Conservation (phyloP, 2,888 invertebrate genomes). For the Spisula solida region DNA sequence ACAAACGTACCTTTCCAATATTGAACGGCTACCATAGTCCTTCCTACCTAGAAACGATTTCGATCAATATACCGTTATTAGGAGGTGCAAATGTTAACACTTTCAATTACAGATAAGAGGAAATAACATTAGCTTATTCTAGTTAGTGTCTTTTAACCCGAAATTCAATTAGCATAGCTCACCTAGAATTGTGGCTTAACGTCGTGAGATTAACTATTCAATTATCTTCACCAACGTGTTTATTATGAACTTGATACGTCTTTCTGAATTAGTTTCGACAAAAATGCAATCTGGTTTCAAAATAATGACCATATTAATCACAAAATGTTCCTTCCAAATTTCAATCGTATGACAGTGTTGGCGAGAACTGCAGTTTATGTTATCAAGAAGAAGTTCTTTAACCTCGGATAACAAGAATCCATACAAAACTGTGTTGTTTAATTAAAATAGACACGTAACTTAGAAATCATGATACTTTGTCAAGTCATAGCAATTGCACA, state of each 20-base stretch:
- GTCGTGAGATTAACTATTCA: slow-evolving; percentile 4
- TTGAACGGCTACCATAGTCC: too few species aligned
- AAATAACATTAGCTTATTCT: too few species aligned
- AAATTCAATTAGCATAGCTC: too few species aligned
- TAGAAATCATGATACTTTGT: background rate
- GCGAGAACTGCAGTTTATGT: background rate
- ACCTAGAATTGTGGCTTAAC: background rate
- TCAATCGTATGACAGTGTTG: background rate
- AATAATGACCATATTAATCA: background rate
- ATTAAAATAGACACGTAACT: background rate
- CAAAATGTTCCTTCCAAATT: background rate
- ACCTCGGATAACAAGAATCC: background rate
- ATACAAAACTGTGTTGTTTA: background rate
- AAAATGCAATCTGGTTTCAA: background rate
- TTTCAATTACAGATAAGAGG: too few species aligned
- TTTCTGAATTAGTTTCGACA: background rate
- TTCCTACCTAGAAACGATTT: too few species aligned
- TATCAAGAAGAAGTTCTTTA: background rate
- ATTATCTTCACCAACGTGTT: background rate
- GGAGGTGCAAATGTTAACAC: too few species aligned
- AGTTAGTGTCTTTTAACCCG: too few species aligned
- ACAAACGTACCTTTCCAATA: too few species aligned
- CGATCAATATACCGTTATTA: too few species aligned
- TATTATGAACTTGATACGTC: background rate
- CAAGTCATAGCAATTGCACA: too few species aligned